Evolutionary conservation across 2,888 invertebrate genomes (phyloP), one percentile per base, ranked within the genome.

Genomic region (Mesoligia furuncula): DNA sequence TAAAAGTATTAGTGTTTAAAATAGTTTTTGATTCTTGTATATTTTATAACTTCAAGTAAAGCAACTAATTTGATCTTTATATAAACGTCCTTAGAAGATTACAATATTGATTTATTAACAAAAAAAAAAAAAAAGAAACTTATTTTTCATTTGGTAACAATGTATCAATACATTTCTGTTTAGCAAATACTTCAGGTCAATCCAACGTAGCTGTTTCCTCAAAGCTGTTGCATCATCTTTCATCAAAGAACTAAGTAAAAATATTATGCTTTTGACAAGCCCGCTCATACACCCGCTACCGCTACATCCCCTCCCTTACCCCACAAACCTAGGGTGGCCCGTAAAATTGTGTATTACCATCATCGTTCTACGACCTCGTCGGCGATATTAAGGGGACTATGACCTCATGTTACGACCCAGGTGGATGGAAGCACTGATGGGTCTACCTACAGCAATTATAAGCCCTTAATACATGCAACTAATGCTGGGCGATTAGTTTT

Each of bases 321-420:
- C 90, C 90, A 86, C 72, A 85, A 62, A 81, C 75, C 88, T 91
- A 92, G 93, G 93, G 92, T 93, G 93, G 90, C 92, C 95, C 94
- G 92, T 95, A 95, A 95, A 95, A 95, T 95, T 95, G 94, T 94
- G 93, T 93, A 96, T 96, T 95, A 94, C 94, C 93, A 94, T 94
- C 95, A 94, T 93, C 93, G 93, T 92, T 86, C 92, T 89, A 90
- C 92, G 93, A 93, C 93, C 93, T 93, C 92, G 90, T 83, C 89
- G 89, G 90, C 86, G 90, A 92, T 92, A 93, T 93, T 93, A 92
- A 93, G 91, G 93, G 95, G 94, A 90, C 94, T 93, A 91, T 93
- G 95, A 95, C 95, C 95, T 91, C 91, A 84, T 81, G 78, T 89
- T 88, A 91, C 90, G 88, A 89, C 88, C 91, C 91, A 91, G 90